Conservation (phyloP, 1,140 invertebrate species). For the Bombus turneri region DNA sequence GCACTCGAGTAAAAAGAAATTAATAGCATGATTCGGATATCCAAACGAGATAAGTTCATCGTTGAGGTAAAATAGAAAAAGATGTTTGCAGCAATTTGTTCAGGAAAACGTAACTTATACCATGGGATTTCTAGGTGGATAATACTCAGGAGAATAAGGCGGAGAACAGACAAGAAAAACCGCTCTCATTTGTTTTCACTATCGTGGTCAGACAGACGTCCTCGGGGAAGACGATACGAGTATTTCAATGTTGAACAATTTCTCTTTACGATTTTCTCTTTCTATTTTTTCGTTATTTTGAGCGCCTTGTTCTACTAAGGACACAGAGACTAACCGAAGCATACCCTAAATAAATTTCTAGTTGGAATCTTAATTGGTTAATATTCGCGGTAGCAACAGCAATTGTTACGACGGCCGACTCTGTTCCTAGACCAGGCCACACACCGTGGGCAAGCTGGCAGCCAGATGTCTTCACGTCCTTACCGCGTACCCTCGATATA, state of each 20-base stretch:
- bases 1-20: too few relatives aligned
- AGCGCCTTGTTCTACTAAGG: too few relatives aligned
- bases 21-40: not conserved
- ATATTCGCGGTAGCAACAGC: too few relatives aligned
- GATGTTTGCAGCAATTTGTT: not conserved
- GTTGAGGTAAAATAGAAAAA: not conserved
- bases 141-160: not conserved
- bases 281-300: too few relatives aligned
- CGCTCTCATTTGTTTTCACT: slow-evolving; percentile 42
- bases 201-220: slow-evolving; percentile 32
- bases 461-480: too few relatives aligned
- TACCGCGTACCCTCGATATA: too few relatives aligned
- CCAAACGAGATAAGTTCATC: not conserved
- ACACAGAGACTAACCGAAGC: too few relatives aligned
- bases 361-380: too few relatives aligned
- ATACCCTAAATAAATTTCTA: too few relatives aligned
- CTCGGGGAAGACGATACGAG: slow-evolving; percentile 27
- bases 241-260: slow-evolving; percentile 34
- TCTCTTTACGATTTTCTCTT: not conserved
- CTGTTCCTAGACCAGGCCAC: too few relatives aligned
- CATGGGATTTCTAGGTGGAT: not conserved
- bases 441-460: too few relatives aligned
- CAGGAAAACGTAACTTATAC: not conserved
- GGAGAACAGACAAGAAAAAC: slow-evolving; percentile 28
- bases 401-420: too few relatives aligned